Base-by-base conservation (phyloP, 2,888 invertebrate species). In the Lepidocyrtoides sp. region DNA sequence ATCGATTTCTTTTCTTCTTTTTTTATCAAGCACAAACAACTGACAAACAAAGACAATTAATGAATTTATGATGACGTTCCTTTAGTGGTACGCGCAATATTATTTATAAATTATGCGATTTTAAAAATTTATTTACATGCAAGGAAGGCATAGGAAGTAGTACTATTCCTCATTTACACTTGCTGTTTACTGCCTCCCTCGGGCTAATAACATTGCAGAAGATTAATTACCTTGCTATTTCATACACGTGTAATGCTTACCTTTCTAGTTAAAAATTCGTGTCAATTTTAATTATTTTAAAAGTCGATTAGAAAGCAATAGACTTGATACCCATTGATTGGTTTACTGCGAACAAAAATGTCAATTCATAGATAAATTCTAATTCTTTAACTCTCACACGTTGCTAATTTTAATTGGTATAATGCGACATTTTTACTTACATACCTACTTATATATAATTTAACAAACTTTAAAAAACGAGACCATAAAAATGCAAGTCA, bases 151-250 rank as follows among this genome's bases (percentile, higher is more conserved):
- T 36, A 69, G 36, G 36, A 69, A 69, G 36, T 69, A n/a, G 17
- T 63, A 4, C 26, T 7, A 10, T 29, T 63, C 29, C 12, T 63
- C 66, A 17, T 36, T 69, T 69, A 69, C 66, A 14, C 36, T 32
- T 69, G 0, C 20, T 36, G 3, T 7, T 36, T 20, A 12, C 20
- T 63, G 12, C 63, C 29, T 29, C 66, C 66, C 36, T 69, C 36
- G 36, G 66, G 66, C 66, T n/a, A n/a, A n/a, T n/a, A 63, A 17
- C 32, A 17, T 69, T 69, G 36, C 66, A 2, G 66, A 69, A 69
- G 66, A 69, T 69, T 69, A 69, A 69, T 36, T 69, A 69, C 36
- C 36, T 69, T 36, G 36, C 12, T 63, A 57, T 63, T 63, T 29
- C 63, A 63, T 14, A 63, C 23, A 20, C 17, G 23, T 20, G 23